A percentile compares a stretch with the other conserved stretches of the same genome.
These are phyloP conservation scores for Solenopsis invicta DNA, from an alignment of 1,140 invertebrate species.

Conservation along the genomic window DNA sequence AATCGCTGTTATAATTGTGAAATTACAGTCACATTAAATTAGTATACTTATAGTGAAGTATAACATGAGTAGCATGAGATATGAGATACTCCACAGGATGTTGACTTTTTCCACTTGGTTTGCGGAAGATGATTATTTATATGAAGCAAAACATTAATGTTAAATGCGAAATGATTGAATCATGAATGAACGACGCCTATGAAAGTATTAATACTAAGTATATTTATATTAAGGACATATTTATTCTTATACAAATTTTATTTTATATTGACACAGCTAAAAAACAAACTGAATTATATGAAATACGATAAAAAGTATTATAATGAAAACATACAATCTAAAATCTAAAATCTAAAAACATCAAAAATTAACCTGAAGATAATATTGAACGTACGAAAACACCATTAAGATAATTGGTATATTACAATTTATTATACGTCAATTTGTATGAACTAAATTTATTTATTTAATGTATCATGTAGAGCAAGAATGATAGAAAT, in stretches of 20 bases:
- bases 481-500: no score
- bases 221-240: not conserved
- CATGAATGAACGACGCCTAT: not conserved
- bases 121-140: no score
- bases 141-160: no score
- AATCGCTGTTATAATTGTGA: no score
- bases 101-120: no score
- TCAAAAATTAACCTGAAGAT: not conserved
- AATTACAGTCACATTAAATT: no score
- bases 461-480: no score
- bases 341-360: not conserved
- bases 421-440: no score
- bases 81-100: no score
- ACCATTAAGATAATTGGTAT: not conserved
- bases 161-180: not conserved
- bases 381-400: not conserved
- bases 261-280: not conserved
- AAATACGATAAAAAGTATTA: not conserved
- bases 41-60: no score
- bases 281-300: not conserved
- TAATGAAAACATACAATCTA: not conserved
- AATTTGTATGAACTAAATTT: no score
- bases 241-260: not conserved
- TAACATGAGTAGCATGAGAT: no score
- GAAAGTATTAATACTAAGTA: not conserved